Evolutionary conservation across 2,113 vertebrate genomes (phyloP), one percentile per base, ranked within the genome.

Genomic region (Siphamia tubifer): DNA sequence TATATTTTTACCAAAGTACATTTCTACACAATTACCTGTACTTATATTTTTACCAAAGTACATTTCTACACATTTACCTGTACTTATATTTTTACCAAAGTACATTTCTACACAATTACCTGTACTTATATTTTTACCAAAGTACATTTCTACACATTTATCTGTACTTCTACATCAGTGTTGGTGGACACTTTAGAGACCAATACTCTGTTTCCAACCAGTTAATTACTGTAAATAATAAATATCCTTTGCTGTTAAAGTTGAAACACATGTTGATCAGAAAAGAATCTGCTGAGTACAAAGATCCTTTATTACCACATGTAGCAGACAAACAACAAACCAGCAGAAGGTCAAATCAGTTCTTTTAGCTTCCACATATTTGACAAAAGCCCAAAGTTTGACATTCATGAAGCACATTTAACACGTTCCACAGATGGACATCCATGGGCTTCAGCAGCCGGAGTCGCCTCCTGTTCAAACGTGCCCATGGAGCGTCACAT

Each of bases 291-390:
- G 44, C 64, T 25, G 78, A 79, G 72, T 89, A 90, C 70, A 84
- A 83, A 90, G 62, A 77, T 81, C 28, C 71, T 87, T 87, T 87
- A 89, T 84, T 86, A 71, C 71, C 68, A 74, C 19, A 23, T 73
- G 74, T 60, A 55, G n/a, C 62, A 74, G 74, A 52, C 57, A 66
- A 70, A 77, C 36, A 15, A 77, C 71, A 80, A 52, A 77, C 57
- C 47, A 16, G 52, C 36, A 64, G 56, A 68, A 62, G 60, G 24
- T 51, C 21, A 55, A 62, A 69, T 36, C 2, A 32, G 21, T 23
- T 56, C 20, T 35, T 66, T 68, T 40, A 25, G 21, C 24, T 49
- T 58, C 74, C 34, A 15, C 15, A 19, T 62, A 5, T 64, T 74
- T 81, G 36, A 81, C 58, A 79, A 60, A 60, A 77, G 31, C 45